These are phyloP conservation scores for Platycercus adscitus DNA, from an alignment of 2,113 vertebrate species.

Conservation along the genomic window DNA sequence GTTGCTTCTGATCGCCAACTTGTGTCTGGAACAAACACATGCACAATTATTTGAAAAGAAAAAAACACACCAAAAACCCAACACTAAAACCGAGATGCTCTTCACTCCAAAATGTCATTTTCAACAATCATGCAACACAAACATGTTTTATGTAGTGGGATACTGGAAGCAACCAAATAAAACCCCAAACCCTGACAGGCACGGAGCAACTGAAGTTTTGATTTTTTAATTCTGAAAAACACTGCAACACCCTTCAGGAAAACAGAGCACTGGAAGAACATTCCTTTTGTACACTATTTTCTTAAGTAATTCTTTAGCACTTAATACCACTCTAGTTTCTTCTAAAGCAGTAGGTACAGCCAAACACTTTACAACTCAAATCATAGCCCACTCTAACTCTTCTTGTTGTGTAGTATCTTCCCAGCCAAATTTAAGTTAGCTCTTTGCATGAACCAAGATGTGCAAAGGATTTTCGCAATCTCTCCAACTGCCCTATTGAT, in stretches of 20 bases:
- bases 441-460: background rate
- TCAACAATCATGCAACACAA: fast-evolving
- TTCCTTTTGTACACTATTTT: background rate
- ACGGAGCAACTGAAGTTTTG: background rate
- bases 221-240: background rate
- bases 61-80: background rate
- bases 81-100: background rate
- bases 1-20: slow-evolving; percentile 99
- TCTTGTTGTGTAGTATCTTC: background rate
- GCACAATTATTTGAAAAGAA: background rate
- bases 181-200: background rate
- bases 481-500: background rate
- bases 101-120: background rate
- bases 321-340: background rate
- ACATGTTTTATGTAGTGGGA: background rate
- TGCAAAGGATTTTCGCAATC: background rate
- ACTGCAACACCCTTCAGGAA: background rate
- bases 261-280: fast-evolving
- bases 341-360: background rate
- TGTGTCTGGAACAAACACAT: slow-evolving; percentile 83
- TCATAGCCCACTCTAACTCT: background rate
- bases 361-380: background rate
- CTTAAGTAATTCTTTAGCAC: background rate
- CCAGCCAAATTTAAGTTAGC: background rate
- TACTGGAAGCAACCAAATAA: background rate